Evolutionary conservation across 2,113 vertebrate species (phyloP).

Genomic region (Cyanistes caeruleus): DNA sequence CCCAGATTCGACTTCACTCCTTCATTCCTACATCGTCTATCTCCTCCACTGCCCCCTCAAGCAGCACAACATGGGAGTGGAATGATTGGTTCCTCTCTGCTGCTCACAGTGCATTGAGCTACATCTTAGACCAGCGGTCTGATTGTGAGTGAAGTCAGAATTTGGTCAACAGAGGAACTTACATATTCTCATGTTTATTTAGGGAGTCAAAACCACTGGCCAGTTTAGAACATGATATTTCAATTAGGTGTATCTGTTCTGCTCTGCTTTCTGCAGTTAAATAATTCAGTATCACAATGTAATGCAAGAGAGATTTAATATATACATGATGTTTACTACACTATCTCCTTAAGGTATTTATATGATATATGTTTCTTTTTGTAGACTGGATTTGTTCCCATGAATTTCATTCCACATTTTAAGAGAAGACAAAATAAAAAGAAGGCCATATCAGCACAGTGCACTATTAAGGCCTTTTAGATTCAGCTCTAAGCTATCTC

Average conservation of each 20-base stretch:
- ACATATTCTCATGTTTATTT: not conserved
- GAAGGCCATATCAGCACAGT: not conserved
- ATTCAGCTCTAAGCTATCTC: not conserved
- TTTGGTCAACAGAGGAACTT: not conserved
- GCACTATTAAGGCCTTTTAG: not conserved
- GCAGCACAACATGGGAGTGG: rapidly evolving
- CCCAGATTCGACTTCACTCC: not conserved
- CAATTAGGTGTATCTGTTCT: not conserved
- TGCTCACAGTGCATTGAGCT: not conserved
- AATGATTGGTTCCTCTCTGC: not conserved
- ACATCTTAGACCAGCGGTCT: not conserved
- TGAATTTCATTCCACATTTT: not conserved
- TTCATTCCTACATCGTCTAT: not conserved
- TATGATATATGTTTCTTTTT: not conserved
- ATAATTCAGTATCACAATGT: not conserved
- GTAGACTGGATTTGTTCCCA: not conserved
- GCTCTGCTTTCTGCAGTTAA: not conserved
- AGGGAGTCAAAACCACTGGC: not conserved
- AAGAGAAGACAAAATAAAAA: not conserved
- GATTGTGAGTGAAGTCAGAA: not conserved
- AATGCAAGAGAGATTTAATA: not conserved
- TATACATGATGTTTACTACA: not conserved
- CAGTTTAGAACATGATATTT: not conserved
- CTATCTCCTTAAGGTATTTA: not conserved
- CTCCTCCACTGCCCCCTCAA: rapidly evolving